Conservation (phyloP, 2,888 invertebrate genomes). For the Chrysolina oricalcia region DNA sequence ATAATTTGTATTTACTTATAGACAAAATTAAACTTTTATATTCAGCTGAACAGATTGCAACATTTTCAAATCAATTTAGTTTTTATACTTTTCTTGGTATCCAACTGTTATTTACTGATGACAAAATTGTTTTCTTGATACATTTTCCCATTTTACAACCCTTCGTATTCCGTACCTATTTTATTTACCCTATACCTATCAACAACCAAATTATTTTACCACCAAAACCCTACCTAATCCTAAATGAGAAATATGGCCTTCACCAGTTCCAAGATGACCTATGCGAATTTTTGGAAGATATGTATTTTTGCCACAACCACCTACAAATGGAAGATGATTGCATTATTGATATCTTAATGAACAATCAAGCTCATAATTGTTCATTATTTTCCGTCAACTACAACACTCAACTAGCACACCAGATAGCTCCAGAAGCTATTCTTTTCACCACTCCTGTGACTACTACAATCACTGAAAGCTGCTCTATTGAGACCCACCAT, state of each 20-base stretch:
- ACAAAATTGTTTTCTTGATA: background rate
- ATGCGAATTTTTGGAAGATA: background rate
- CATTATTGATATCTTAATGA: background rate
- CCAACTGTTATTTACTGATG: background rate
- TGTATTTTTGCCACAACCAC: background rate
- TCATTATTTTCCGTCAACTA: background rate
- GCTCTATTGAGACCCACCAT: no score
- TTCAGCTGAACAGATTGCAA: background rate
- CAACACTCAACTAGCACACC: background rate
- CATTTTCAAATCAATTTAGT: background rate
- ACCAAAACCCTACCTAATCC: no score
- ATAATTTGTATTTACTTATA: no score
- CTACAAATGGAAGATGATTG: background rate
- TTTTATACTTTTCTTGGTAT: background rate
- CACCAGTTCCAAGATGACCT: background rate
- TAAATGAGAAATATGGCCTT: no score
- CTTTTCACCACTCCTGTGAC: no score
- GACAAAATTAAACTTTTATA: background rate
- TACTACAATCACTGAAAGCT: no score
- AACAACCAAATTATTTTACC: constrained; percentile 27
- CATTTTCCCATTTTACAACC: background rate
- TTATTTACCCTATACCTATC: constrained; percentile 9
- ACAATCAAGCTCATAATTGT: background rate
- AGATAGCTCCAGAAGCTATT: constrained; percentile 32
- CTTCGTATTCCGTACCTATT: background rate